phyloP scores from a whole-genome alignment of 2,888 invertebrate genomes.

The Ceraclea dissimilis region DNA sequence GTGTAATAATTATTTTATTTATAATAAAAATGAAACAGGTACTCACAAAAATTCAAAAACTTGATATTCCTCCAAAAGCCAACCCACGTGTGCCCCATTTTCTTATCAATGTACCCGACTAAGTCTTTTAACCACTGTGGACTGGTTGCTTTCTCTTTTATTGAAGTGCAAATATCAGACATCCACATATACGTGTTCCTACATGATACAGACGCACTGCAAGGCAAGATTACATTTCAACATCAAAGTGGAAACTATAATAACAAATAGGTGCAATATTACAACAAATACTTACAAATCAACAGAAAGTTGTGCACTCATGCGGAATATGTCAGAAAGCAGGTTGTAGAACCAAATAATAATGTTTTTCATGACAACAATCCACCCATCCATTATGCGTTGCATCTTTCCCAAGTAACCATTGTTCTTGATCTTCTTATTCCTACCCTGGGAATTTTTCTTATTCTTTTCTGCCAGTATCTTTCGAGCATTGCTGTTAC shows the following conservation, averaged over 20 bases:
- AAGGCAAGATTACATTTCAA: too few species aligned
- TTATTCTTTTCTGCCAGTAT: constrained; percentile 42
- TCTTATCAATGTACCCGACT: constrained; percentile 44
- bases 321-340: constrained; percentile 70
- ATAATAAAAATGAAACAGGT: neutral
- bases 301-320: constrained; percentile 65
- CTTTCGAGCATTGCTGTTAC: constrained; percentile 25
- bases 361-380: constrained; percentile 52
- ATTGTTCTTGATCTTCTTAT: constrained; percentile 39
- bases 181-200: constrained; percentile 45
- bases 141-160: constrained; percentile 39
- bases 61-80: constrained; percentile 54
- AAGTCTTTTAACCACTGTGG: constrained; percentile 37
- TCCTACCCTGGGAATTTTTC: constrained; percentile 41
- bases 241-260: constrained; percentile 10
- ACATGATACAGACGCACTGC: constrained; percentile 43
- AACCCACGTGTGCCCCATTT: constrained; percentile 50
- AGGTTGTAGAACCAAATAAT: constrained; percentile 72
- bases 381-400: constrained; percentile 48
- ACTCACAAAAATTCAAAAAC: constrained; percentile 42
- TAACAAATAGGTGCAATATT: neutral
- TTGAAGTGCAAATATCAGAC: constrained; percentile 43
- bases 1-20: neutral
- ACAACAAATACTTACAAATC: constrained; percentile 56
- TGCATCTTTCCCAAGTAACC: constrained; percentile 40